Conservation (phyloP, 2,113 vertebrate genomes). For the Glaucidium brasilianum region DNA sequence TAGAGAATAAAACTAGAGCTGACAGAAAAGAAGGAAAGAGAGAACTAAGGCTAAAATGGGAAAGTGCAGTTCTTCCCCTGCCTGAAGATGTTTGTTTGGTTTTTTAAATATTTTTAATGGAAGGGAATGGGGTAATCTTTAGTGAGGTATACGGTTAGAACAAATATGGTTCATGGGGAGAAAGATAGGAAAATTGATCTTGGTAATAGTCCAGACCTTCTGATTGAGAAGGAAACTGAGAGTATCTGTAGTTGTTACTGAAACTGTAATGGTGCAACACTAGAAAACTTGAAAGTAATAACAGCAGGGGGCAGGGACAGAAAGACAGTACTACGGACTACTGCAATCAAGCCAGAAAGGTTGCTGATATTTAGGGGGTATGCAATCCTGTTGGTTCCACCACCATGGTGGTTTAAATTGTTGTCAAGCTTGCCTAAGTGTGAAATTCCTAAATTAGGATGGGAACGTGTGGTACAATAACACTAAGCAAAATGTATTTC, state of each 20-base stretch:
- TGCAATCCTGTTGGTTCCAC: not conserved
- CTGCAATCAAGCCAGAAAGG: not conserved
- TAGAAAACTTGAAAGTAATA: not conserved
- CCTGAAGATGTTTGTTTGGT: not conserved
- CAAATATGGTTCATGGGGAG: not conserved
- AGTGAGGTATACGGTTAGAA: not conserved
- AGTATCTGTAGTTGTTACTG: not conserved
- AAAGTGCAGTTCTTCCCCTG: not conserved
- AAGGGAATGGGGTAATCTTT: not conserved
- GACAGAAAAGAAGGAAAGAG: not conserved
- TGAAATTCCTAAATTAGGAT: not conserved
- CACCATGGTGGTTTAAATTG: not conserved
- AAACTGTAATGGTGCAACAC: not conserved
- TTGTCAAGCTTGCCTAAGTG: not conserved
- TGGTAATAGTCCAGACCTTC: not conserved
- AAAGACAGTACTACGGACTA: not conserved
- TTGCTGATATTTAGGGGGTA: not conserved
- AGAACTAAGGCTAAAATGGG: not conserved
- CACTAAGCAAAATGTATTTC: not conserved
- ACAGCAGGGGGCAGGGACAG: not conserved
- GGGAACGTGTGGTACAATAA: not conserved
- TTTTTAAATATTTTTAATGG: not conserved
- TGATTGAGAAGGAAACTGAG: not conserved
- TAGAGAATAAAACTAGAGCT: not conserved
- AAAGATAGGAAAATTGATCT: not conserved